Evolutionary conservation across 2,113 vertebrate species (phyloP), one percentile per base, ranked within the genome.

Genomic region (Lophura nycthemera): DNA sequence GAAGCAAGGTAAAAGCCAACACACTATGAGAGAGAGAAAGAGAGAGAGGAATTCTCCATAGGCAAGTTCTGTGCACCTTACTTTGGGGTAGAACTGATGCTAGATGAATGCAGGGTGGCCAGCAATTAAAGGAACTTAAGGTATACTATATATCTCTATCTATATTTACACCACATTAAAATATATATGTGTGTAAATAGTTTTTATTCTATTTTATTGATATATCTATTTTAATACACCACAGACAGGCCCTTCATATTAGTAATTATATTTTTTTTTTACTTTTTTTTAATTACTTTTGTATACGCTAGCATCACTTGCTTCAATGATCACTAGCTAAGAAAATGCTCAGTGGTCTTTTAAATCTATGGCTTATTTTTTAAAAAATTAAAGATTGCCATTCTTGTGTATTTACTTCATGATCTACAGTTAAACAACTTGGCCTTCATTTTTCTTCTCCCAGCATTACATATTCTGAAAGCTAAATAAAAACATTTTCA

Each of bases 101-200:
- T 3, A 1, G 27, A 45, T 32, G 34, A 78, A 84, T 6, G 16
- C 0, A 0, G 0, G 0, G 11, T 75, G 42, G 13, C 10, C 20
- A 54, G 40, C 13, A 59, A 34, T 8, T 50, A 34, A 78, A 86
- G 6, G 3, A 45, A 11, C 2, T 1, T 9, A 50, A 50, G 24
- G 24, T 13, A 50, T 50, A 50, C 48, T 25, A 25, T 50, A 50
- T 5, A 45, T 18, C 43, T 45, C 17, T 45, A 50, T 50, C 48
- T 50, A 50, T 13, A 13, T 50, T 50, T 50, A 50, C 48, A 50
- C 12, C 48, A 25, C 24, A 25, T 50, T 13, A 24, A 8, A 48
- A 48, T 24, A 50, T 25, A 24, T 50, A 24, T 22, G 9, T 50
- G 47, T 48, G 47, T 48, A 22, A 21, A 48, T 48, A 48, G 11